Percentiles rank a stretch among this genome's conserved stretches.
These are phyloP conservation scores for Hirtodrosophila cameraria DNA, from an alignment of 2,888 invertebrate species.

Conservation along the genomic window DNA sequence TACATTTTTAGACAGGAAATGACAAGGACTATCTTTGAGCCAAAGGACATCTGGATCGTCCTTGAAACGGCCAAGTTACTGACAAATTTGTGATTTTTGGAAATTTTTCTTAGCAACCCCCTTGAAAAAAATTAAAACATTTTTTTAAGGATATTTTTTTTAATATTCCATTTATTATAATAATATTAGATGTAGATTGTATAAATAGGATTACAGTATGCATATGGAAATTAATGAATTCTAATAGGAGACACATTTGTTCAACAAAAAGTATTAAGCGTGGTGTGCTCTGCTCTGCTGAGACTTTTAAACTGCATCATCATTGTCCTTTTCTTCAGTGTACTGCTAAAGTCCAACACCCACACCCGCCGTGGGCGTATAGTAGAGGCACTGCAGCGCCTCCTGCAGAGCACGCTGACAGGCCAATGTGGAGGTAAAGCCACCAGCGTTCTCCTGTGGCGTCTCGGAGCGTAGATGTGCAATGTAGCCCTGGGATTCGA, in stretches of 20 bases:
- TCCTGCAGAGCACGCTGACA: slow-evolving; percentile 95
- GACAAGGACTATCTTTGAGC: neutral
- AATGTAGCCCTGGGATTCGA: slow-evolving; percentile 89
- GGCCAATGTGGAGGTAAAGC: slow-evolving; percentile 92
- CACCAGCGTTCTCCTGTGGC: slow-evolving; percentile 92
- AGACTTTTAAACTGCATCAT: neutral
- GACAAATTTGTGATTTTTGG: no score
- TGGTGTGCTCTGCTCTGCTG: slow-evolving; percentile 41
- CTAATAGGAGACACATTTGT: slow-evolving; percentile 50
- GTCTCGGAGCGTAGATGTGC: slow-evolving; percentile 90
- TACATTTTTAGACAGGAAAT: neutral
- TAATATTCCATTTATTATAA: slow-evolving; percentile 8
- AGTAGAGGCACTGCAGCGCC: slow-evolving; percentile 90
- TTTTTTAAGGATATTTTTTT: neutral
- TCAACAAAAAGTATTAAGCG: slow-evolving; percentile 59
- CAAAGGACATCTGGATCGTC: neutral
- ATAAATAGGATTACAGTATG: slow-evolving; percentile 30
- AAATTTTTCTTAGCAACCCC: no score
- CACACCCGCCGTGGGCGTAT: slow-evolving; percentile 65
- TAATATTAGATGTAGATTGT: slow-evolving; percentile 10
- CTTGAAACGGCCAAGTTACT: neutral
- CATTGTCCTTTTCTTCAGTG: neutral
- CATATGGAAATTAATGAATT: slow-evolving; percentile 28
- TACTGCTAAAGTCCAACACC: slow-evolving; percentile 12
- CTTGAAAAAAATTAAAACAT: neutral